Evolutionary conservation across 2,888 invertebrate species (phyloP), one percentile per base, ranked within the genome.

Genomic region (Halictus quadricinctus): DNA sequence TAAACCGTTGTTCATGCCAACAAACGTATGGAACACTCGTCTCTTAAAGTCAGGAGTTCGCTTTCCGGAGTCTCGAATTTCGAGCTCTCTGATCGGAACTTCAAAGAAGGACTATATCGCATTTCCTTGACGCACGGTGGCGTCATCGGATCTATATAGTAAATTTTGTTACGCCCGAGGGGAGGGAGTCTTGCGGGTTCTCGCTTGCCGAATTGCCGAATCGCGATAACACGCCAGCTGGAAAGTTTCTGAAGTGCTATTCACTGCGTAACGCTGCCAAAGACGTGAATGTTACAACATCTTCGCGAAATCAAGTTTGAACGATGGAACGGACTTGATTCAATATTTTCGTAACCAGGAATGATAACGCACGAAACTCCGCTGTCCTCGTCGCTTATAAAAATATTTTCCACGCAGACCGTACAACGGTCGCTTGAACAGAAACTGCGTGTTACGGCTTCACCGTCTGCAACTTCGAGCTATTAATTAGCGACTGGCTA

Each of bases 31-130:
- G 18, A 2, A 41, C 50, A 29, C 21, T n/a, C 70, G 60, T 72
- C 70, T 75, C 60, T 18, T 41, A 50, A 75, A 75, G 70, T 75
- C 75, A 43, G 41, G 29, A 72, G 54, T 50, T 81, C 25, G 64
- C 29, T 72, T 64, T n/a, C 72, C 72, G 13, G 69, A 74, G 41
- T 60, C 43, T 48, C 70, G 70, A 29, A 43, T 60, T 60, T 48
- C 60, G 36, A 43, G n/a, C 41, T 41, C 25, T 15, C 29, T 25
- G 69, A 50, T 41, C 5, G 36, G 50, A 78, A 82, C 36, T 64
- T 60, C 21, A 15, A 50, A 50, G 76, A 76, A 50, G 72, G 76
- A 72, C 25, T 25, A 64, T 46, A 72, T 75, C 83, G 25, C 60
- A 21, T 76, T 70, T 77, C 82, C 60, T 70, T 70, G n/a, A n/a